Evolutionary conservation across 1,140 invertebrate genomes (phyloP).

Genomic region (Aethina tumida): DNA sequence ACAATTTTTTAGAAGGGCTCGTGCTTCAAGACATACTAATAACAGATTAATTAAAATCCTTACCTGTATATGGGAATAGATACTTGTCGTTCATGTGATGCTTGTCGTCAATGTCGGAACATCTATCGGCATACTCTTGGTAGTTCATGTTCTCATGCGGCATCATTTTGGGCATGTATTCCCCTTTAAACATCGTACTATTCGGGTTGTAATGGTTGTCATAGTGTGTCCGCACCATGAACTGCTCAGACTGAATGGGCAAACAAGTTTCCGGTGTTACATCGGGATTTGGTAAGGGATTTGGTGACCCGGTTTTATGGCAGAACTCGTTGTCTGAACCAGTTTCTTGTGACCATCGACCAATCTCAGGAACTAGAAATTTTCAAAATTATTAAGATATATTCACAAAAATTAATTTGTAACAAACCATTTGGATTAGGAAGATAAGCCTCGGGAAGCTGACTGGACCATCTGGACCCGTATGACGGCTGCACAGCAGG

Average conservation of each 20-base stretch:
- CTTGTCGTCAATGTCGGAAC: conserved; percentile 64
- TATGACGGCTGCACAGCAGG: conserved; percentile 61
- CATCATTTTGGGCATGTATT: conserved; percentile 44
- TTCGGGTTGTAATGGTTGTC: conserved; percentile 46
- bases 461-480: conserved; percentile 56
- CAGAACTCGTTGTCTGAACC: conserved; percentile 62
- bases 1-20: conserved; percentile 3
- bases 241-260: conserved; percentile 41
- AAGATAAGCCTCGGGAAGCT: conserved; percentile 53
- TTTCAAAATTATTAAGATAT: conserved; percentile 4
- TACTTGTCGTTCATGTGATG: conserved; percentile 65
- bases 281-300: conserved; percentile 63
- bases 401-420: conserved; percentile 1
- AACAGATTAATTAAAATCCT: conserved; percentile 34
- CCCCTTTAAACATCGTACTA: conserved; percentile 29
- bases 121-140: conserved; percentile 46
- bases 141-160: conserved; percentile 47
- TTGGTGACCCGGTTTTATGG: conserved; percentile 56
- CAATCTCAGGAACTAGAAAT: conserved; percentile 45
- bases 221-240: conserved; percentile 36
- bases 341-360: conserved; percentile 67
- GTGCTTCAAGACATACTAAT: conserved; percentile 19
- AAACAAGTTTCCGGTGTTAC: conserved; percentile 49
- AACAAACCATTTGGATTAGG: conserved; percentile 37
- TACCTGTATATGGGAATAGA: conserved; percentile 63